These are phyloP conservation scores for Temnothorax ravouxi DNA, from an alignment of 2,888 invertebrate genomes.

Conservation along the genomic window DNA sequence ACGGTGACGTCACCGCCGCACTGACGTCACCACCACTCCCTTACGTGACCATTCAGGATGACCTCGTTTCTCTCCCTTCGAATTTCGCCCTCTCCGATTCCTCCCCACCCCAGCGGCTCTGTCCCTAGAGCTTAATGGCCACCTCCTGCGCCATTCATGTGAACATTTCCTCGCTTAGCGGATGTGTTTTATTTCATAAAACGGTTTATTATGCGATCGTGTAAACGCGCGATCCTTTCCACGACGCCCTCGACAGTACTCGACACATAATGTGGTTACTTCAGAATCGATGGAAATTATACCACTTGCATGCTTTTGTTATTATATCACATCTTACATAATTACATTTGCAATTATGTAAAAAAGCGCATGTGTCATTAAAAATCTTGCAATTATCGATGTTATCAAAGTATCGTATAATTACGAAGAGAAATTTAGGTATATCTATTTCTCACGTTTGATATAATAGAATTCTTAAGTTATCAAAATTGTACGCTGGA, in stretches of 20 bases:
- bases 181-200: slow-evolving; percentile 55
- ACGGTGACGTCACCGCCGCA: slow-evolving; percentile 79
- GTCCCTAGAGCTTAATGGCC: slow-evolving; percentile 81
- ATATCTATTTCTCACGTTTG: slow-evolving; percentile 4
- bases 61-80: slow-evolving; percentile 75
- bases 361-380: neutral
- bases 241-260: neutral
- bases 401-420: neutral
- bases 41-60: slow-evolving; percentile 81
- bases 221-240: slow-evolving; percentile 17
- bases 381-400: neutral
- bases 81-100: slow-evolving; percentile 54
- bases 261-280: neutral
- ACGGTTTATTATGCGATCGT: slow-evolving; percentile 25
- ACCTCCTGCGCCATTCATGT: slow-evolving; percentile 81
- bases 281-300: slow-evolving; percentile 7
- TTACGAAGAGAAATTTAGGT: neutral
- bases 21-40: slow-evolving; percentile 79
- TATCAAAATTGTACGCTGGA: neutral
- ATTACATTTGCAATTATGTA: neutral
- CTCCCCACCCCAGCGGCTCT: slow-evolving; percentile 31
- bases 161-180: slow-evolving; percentile 74
- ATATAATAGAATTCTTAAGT: neutral
- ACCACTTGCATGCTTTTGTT: neutral
- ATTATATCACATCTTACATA: neutral